Percentiles rank a stretch among this genome's conserved stretches.
These are phyloP conservation scores for Ametastegia equiseti DNA, from an alignment of 2,888 invertebrate species.

Conservation along the genomic window DNA sequence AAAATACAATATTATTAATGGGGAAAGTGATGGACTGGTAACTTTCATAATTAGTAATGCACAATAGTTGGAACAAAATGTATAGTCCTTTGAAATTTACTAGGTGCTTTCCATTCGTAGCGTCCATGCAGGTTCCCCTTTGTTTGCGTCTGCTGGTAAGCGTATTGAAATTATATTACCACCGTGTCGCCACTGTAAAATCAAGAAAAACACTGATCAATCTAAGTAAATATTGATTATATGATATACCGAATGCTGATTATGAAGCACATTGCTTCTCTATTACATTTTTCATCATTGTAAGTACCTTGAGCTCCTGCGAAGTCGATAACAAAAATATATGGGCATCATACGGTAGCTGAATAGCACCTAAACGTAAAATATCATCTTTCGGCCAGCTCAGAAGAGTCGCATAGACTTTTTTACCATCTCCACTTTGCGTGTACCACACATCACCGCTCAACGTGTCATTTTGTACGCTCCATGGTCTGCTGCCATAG, in stretches of 20 bases:
- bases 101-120: conserved; percentile 55
- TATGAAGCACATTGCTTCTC: too few species aligned
- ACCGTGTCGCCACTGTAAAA: conserved; percentile 62
- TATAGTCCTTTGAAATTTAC: conserved; percentile 32
- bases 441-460: conserved; percentile 88
- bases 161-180: conserved; percentile 54
- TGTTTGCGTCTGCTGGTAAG: conserved; percentile 61
- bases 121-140: conserved; percentile 70
- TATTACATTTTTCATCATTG: background rate
- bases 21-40: too few species aligned
- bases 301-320: conserved; percentile 61
- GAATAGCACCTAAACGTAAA: conserved; percentile 77
- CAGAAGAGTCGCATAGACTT: conserved; percentile 84
- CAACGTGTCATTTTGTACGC: conserved; percentile 88
- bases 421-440: conserved; percentile 62
- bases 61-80: conserved; percentile 26
- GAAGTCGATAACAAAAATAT: conserved; percentile 71
- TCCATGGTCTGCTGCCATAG: conserved; percentile 88
- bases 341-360: conserved; percentile 66
- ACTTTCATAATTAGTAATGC: conserved; percentile 9
- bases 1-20: background rate
- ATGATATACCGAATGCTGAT: conserved; percentile 50
- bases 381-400: conserved; percentile 82
- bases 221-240: background rate
- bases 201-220: conserved; percentile 32